Conservation (phyloP, 2,113 vertebrate species). For the Lasiurus cinereus region DNA sequence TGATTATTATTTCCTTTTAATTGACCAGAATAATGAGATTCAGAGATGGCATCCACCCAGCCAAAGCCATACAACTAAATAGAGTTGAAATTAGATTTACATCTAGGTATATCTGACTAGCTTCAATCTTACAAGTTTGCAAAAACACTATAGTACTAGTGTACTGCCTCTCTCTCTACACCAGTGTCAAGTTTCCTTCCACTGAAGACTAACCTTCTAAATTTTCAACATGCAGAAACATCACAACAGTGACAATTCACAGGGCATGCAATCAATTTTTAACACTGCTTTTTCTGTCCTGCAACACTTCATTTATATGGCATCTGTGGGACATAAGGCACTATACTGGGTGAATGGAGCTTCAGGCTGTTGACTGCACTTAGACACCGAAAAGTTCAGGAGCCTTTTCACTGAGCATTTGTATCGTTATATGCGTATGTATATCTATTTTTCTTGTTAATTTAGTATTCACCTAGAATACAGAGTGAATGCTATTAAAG, state of each 20-base stretch:
- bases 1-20: not conserved
- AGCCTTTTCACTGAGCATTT: not conserved
- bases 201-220: not conserved
- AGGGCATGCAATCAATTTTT: not conserved
- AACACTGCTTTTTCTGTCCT: not conserved
- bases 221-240: not conserved
- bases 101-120: not conserved
- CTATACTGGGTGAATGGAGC: not conserved
- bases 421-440: not conserved
- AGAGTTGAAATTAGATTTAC: not conserved
- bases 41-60: not conserved
- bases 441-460: not conserved
- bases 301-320: not conserved
- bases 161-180: not conserved
- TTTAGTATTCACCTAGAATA: conserved; percentile 3
- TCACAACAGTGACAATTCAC: not conserved
- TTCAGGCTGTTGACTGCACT: not conserved
- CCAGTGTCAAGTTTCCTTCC: not conserved
- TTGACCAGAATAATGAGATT: not conserved
- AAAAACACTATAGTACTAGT: not conserved
- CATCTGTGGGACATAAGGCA: not conserved
- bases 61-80: not conserved
- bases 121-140: not conserved
- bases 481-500: not conserved
- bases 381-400: not conserved